phyloP scores from a whole-genome alignment of 2,888 invertebrate species.

The Sphaeridia pumilis region DNA sequence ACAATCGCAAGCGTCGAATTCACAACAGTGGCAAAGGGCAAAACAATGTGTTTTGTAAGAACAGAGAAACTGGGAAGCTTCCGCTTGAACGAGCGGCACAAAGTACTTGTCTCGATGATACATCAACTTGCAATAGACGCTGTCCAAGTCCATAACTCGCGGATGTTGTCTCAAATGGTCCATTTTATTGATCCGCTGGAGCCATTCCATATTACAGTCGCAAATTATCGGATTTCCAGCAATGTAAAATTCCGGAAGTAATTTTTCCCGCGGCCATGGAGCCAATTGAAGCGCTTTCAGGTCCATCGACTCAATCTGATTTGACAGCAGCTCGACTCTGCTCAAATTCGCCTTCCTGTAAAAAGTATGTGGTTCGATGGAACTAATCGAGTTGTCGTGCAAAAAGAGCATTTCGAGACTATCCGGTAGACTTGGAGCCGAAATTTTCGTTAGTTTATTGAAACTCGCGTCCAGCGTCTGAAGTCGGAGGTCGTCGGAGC shows the following conservation, averaged over 20 bases:
- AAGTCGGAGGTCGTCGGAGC: slow-evolving; percentile 49
- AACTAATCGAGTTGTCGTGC: slow-evolving; percentile 75
- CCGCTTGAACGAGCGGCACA: slow-evolving; percentile 65
- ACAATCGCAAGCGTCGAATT: slow-evolving; percentile 81
- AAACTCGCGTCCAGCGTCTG: slow-evolving; percentile 83
- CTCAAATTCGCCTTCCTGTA: slow-evolving; percentile 77
- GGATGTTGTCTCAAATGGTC: slow-evolving; percentile 75
- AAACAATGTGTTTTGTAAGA: slow-evolving; percentile 72
- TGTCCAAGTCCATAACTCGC: slow-evolving; percentile 78
- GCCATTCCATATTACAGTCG: slow-evolving; percentile 92
- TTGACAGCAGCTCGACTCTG: slow-evolving; percentile 81
- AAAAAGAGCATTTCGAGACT: slow-evolving; percentile 73
- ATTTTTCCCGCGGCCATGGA: slow-evolving; percentile 60
- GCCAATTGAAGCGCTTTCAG: slow-evolving; percentile 73
- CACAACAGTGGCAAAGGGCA: slow-evolving; percentile 76
- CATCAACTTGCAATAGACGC: slow-evolving; percentile 74
- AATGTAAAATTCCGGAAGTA: slow-evolving; percentile 80
- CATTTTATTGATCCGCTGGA: slow-evolving; percentile 76
- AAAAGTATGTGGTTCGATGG: slow-evolving; percentile 79
- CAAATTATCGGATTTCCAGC: slow-evolving; percentile 90
- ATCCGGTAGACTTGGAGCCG: slow-evolving; percentile 61
- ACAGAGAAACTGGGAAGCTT: slow-evolving; percentile 66
- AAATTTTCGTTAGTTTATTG: slow-evolving; percentile 67
- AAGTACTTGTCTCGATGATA: slow-evolving; percentile 74
- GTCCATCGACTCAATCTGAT: slow-evolving; percentile 80